A percentile compares a stretch with the other conserved stretches of the same genome.
These are phyloP conservation scores for Cylindroiulus punctatus DNA, from an alignment of 2,888 invertebrate species.

Conservation along the genomic window DNA sequence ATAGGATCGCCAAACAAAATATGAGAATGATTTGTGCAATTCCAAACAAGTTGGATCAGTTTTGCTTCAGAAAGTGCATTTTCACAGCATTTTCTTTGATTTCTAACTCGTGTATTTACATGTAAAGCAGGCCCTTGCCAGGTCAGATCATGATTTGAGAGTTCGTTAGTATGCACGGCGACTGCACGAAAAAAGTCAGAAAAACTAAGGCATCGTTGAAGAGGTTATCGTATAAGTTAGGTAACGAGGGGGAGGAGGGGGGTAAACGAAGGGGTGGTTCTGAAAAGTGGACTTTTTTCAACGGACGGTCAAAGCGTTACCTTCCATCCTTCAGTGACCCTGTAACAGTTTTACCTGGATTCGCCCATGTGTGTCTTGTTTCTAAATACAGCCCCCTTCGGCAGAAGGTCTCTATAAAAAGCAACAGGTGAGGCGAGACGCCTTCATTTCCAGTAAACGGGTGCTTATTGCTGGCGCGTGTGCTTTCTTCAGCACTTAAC, in stretches of 20 bases:
- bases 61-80: too few species aligned
- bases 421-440: conserved; percentile 45
- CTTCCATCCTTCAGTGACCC: conserved; percentile 40
- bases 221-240: conserved; percentile 24
- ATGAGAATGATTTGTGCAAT: too few species aligned
- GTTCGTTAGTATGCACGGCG: conserved; percentile 3
- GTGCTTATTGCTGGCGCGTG: conserved; percentile 30
- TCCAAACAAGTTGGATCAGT: too few species aligned
- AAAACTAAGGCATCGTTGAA: conserved; percentile 45
- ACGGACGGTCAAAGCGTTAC: conserved; percentile 41
- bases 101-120: too few species aligned
- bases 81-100: too few species aligned
- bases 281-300: conserved; percentile 4
- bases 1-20: too few species aligned
- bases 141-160: conserved; percentile 25
- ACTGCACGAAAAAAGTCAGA: background rate
- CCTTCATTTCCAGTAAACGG: conserved; percentile 33
- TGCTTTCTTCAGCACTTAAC: conserved; percentile 7
- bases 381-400: background rate
- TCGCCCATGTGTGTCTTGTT: conserved; percentile 39
- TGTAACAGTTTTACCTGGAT: conserved; percentile 43
- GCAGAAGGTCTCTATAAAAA: conserved; percentile 36
- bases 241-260: conserved; percentile 44
- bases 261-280: background rate
- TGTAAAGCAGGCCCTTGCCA: background rate